Percentiles rank a stretch among this genome's conserved stretches.
These are phyloP conservation scores for Percina caprodes DNA, from an alignment of 2,113 vertebrate genomes.

Conservation along the genomic window DNA sequence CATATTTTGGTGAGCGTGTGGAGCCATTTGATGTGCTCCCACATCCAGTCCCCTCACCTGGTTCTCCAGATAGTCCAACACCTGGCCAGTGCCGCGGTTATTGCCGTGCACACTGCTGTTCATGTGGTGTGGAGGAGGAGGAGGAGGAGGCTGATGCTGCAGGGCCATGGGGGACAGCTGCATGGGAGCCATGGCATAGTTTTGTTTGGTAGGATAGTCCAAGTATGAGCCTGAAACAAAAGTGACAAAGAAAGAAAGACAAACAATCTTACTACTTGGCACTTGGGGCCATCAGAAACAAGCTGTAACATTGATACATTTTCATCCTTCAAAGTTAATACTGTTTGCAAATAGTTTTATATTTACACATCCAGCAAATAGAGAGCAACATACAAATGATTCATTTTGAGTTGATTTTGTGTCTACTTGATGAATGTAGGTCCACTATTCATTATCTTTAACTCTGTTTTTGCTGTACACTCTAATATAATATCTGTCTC, in stretches of 20 bases:
- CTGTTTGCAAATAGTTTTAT: not conserved
- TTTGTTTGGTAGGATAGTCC: constrained; percentile 88
- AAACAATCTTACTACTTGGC: not conserved
- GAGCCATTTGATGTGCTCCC: constrained; percentile 41
- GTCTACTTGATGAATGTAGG: no score
- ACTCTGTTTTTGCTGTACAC: not conserved
- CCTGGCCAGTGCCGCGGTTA: constrained; percentile 57
- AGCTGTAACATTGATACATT: no score
- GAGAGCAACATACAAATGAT: not conserved
- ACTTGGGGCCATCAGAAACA: constrained; percentile 12
- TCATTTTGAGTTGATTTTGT: not conserved
- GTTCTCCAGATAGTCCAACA: constrained; percentile 90
- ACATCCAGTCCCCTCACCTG: constrained; percentile 86
- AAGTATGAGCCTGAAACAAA: constrained; percentile 71
- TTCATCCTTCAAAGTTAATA: not conserved
- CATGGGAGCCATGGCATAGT: constrained; percentile 84
- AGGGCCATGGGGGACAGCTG: constrained; percentile 64
- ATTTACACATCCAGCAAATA: not conserved
- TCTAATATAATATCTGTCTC: not conserved
- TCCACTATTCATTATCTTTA: no score
- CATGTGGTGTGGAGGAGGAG: constrained; percentile 46
- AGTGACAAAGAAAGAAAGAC: not conserved
- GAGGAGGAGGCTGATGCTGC: constrained; percentile 56
- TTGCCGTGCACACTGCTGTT: constrained; percentile 56
- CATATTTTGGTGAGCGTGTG: constrained; percentile 41